Evolutionary conservation across 1,140 invertebrate genomes (phyloP).

Genomic region (Adoxophyes honmai): DNA sequence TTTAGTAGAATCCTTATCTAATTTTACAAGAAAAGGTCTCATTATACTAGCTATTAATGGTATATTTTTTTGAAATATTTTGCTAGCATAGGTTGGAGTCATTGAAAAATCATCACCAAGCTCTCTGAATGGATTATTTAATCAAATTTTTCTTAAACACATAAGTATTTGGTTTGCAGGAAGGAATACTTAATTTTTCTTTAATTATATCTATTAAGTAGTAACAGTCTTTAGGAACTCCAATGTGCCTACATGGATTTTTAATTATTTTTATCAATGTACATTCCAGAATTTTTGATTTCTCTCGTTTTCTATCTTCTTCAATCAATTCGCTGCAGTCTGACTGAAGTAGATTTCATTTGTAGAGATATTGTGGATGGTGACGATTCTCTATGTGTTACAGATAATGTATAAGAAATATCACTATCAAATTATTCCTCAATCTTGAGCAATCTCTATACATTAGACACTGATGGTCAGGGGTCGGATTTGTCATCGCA

Average conservation of each 20-base stretch:
- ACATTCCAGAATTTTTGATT: slow-evolving; percentile 18
- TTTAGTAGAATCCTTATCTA: background rate
- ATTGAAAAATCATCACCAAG: slow-evolving; percentile 9
- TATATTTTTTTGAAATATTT: slow-evolving; percentile 9
- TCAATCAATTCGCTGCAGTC: slow-evolving; percentile 28
- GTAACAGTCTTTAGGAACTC: slow-evolving; percentile 25
- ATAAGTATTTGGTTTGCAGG: slow-evolving; percentile 13
- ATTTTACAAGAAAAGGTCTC: background rate
- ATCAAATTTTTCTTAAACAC: slow-evolving; percentile 13
- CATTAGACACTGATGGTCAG: slow-evolving; percentile 12
- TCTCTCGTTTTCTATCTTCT: slow-evolving; percentile 25
- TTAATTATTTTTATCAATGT: slow-evolving; percentile 25
- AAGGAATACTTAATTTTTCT: slow-evolving; percentile 23
- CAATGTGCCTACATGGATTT: slow-evolving; percentile 22
- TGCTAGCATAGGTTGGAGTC: background rate
- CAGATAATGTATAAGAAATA: slow-evolving; percentile 25
- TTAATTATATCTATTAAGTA: slow-evolving; percentile 25
- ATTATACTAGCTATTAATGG: slow-evolving; percentile 9
- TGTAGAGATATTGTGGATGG: slow-evolving; percentile 20
- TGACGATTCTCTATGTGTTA: slow-evolving; percentile 19
- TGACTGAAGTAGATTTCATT: slow-evolving; percentile 23
- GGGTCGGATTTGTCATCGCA: too few species aligned
- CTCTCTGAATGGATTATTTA: slow-evolving; percentile 7
- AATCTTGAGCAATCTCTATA: slow-evolving; percentile 16
- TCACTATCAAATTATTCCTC: slow-evolving; percentile 11